Evolutionary conservation across 2,888 invertebrate genomes (phyloP), one percentile per base, ranked within the genome.

Genomic region (Toxonevra muliebris): DNA sequence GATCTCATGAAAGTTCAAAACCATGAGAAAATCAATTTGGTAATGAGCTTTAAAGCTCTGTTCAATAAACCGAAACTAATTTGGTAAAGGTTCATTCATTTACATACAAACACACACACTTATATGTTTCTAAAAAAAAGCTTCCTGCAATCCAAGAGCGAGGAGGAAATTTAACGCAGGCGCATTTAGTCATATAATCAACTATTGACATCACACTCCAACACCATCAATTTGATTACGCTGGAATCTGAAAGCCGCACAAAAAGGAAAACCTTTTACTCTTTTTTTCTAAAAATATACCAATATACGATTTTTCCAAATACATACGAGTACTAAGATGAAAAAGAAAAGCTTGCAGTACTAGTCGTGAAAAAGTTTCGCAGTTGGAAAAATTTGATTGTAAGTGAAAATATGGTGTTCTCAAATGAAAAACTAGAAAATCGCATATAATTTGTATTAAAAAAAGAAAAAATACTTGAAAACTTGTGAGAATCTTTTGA

Each of bases 321-420:
- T 30, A 30, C 30, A 30, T 30, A 30, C 30, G 30, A 30, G 30
- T 7, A 30, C 7, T 30, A 30, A 2, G 30, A 30, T 30, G 30
- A 30, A 30, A 15, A 13, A 20, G 65, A 52, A 50, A 52, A 65
- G 59, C 57, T 48, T 63, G 63, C 19, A 59, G n/a, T 17, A 7
- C 64, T 59, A 77, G 75, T 77, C 74, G 75, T 77, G 71, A 62
- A 74, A 71, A 80, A 78, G 73, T 76, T 77, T 79, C 76, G 76
- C 78, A 82, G 82, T 82, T 82, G 79, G 77, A 78, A 68, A 79
- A 77, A 77, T 76, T 80, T 71, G 78, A 80, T 79, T 79, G 83
- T 81, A 82, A 82, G 81, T 82, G 81, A 61, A 80, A 78, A 76
- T 72, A 77, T 77, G 55, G 71, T 58, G 72, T 74, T 74, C 73